Evolutionary conservation across 2,113 vertebrate species (phyloP), one percentile per base, ranked within the genome.

Genomic region (Poecile atricapillus): DNA sequence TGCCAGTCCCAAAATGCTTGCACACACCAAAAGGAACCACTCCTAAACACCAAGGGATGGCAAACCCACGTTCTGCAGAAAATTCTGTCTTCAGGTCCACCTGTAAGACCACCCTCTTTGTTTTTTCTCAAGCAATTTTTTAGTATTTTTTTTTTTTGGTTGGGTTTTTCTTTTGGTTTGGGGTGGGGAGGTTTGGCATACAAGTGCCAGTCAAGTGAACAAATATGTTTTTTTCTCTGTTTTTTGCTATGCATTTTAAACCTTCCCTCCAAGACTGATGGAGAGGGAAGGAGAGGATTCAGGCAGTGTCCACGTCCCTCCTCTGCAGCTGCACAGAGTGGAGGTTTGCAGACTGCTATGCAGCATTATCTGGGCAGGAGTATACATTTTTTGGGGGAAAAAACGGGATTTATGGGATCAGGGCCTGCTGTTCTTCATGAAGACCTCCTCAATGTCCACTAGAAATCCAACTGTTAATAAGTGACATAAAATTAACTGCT

Each of bases 341-440:
- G 7, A 37, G 17, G 5, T n/a, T 60, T 60, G 9, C 31, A 59
- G 63, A 10, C 6, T 23, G 4, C 35, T 49, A 44, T 60, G 28
- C 11, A 24, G n/a, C 19, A 19, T 44, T 69, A 20, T n/a, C 27
- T 27, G 58, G 9, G 53, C 1, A 2, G 24, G 12, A 47, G 3
- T n/a, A 46, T 31, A 55, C 0, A 7, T 43, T 84, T 64, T 69
- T 65, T 9, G 0, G 5, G 7, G 6, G 5, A 3, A 0, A 2
- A 25, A 52, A 10, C 0, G 13, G 5, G 25, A 39, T 41, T 68
- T 76, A 10, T 22, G 16, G 30, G 27, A 21, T 15, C 3, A 7
- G 30, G 8, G 19, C 11, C 9, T 74, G 11, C 12, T 71, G 22
- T 27, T 70, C 41, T 41, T 73, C 37, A 19, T 17, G 4, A 76